Base-by-base conservation (phyloP, 2,888 invertebrate species). In the Pyrocoelia pectoralis region DNA sequence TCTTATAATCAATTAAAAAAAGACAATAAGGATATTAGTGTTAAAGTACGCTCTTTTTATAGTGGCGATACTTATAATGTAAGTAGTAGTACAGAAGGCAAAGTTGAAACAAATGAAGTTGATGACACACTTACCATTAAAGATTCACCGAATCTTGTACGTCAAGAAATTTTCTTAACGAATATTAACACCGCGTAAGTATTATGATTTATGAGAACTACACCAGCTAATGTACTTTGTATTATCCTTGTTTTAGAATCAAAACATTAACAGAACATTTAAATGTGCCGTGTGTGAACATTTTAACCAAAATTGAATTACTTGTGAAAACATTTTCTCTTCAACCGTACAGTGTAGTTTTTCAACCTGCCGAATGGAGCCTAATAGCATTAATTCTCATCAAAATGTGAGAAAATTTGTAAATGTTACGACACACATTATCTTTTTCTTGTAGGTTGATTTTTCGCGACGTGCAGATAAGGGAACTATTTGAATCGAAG, bases 331-430 rank as follows among this genome's bases (percentile, higher is more conserved):
- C 89, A 24, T 89, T 90, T 73, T 86, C 87, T 67, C 81, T 92
- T 50, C 86, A 86, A 70, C 87, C 91, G 1, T 83, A 88, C 70
- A 93, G 92, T 75, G 88, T 93, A 28, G 85, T 87, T 74, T 90
- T 92, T 73, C 90, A 88, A 77, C 89, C 89, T 0, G 81, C 84
- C 10, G 87, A 91, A 72, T 92, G 91, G 91, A 89, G 84, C 62
- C 80, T 91, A 18, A 86, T 92, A 60, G 86, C 88, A 2, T 81
- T 92, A n/a, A 81, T 91, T 40, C 83, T 92, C 40, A 84, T 92
- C 15, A 87, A 89, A 79, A 82, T 92, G 84, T 88, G 82, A 83
- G 85, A 81, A 3, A 56, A 40, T 48, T 40, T 0, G 3, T 57
- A 50, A 4, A 43, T 14, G 9, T 15, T 43, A 13, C 17, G 12